phyloP scores from a whole-genome alignment of 2,113 vertebrate genomes.

The Archocentrus centrarchus region DNA sequence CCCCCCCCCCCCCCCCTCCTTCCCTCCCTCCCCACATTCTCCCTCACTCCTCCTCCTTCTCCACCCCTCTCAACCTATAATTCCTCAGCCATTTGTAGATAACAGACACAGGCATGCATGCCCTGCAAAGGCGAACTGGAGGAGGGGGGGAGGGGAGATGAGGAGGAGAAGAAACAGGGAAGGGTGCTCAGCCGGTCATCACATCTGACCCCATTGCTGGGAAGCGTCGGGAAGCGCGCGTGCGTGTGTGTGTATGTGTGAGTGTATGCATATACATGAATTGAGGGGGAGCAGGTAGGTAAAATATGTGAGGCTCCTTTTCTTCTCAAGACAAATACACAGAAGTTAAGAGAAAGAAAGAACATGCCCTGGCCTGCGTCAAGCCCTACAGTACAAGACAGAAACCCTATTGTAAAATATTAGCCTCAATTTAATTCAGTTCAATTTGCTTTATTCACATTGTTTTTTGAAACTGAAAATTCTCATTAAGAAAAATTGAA shows the following conservation, averaged over 20 bases:
- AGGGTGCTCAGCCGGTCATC: conserved; percentile 64
- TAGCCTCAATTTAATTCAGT: conserved; percentile 1
- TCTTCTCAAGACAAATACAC: conserved; percentile 32
- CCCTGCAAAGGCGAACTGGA: conserved; percentile 65
- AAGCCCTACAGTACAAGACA: conserved; percentile 26
- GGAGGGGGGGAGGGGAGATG: conserved; percentile 46
- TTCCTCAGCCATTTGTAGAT: conserved; percentile 79
- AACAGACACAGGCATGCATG: conserved; percentile 75
- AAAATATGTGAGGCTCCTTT: conserved; percentile 54
- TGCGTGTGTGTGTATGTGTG: conserved; percentile 13
- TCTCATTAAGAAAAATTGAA: background rate
- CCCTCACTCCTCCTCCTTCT: conserved; percentile 55
- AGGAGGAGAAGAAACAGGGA: conserved; percentile 31
- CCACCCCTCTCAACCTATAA: conserved; percentile 78
- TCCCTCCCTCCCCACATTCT: conserved; percentile 45
- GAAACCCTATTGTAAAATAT: conserved; percentile 39
- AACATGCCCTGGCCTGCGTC: conserved; percentile 76
- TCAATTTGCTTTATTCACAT: conserved; percentile 7
- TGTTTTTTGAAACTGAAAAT: background rate
- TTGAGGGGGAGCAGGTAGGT: conserved; percentile 12
- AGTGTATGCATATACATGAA: conserved; percentile 18
- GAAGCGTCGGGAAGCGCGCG: conserved; percentile 31
- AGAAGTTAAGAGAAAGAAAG: conserved; percentile 37
- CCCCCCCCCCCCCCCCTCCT: conserved; percentile 1
- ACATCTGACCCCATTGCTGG: conserved; percentile 75